Evolutionary conservation across 2,888 invertebrate species (phyloP).

Genomic region (Bhutanitis thaidina): DNA sequence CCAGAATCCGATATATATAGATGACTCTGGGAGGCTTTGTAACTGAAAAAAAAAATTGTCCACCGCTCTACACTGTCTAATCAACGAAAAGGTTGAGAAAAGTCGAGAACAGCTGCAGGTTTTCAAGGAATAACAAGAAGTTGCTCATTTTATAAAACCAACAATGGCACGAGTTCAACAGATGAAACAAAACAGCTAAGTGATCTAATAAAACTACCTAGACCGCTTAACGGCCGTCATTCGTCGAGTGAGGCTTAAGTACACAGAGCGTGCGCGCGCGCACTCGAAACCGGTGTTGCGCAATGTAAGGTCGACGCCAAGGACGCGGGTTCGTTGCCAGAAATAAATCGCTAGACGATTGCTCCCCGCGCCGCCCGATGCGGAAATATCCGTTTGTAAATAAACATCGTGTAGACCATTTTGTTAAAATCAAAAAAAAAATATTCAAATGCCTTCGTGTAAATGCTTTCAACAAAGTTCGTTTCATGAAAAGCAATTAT

Average conservation of each 20-base stretch:
- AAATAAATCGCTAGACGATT: conserved; percentile 60
- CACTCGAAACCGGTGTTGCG: conserved; percentile 75
- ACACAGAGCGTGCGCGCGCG: conserved; percentile 51
- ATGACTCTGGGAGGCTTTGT: too few relatives aligned
- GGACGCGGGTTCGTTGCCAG: conserved; percentile 77
- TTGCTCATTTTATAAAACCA: background rate
- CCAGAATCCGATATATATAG: too few relatives aligned
- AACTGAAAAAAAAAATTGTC: too few relatives aligned
- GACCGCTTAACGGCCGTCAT: conserved; percentile 1
- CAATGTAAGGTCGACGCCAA: conserved; percentile 77
- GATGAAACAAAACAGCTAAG: background rate
- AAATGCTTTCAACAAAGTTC: too few relatives aligned
- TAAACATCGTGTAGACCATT: conserved; percentile 7
- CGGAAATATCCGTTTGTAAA: conserved; percentile 14
- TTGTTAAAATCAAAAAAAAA: background rate
- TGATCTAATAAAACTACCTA: background rate
- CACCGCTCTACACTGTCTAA: background rate
- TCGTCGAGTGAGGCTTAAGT: conserved; percentile 5
- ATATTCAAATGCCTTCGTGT: too few relatives aligned
- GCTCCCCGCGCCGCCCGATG: conserved; percentile 18
- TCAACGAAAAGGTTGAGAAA: too few relatives aligned
- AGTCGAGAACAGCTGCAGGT: background rate
- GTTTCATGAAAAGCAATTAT: too few relatives aligned
- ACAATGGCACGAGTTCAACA: background rate
- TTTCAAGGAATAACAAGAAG: too few relatives aligned